Evolutionary conservation across 1,140 invertebrate species (phyloP), one percentile per base, ranked within the genome.

Genomic region (Hylaeus anthracinus): DNA sequence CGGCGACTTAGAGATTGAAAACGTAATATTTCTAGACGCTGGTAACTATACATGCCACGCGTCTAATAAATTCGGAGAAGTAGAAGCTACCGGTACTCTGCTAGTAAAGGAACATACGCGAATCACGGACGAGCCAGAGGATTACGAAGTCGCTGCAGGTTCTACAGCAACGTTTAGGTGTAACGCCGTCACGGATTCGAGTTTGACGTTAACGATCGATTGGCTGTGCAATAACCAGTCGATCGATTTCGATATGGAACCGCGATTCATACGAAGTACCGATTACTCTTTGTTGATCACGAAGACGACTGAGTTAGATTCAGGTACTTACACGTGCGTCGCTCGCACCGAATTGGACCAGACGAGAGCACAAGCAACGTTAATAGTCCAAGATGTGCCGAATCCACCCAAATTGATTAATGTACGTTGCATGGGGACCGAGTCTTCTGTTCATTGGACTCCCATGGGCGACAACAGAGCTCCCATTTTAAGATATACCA

Each of bases 351-450:
- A 96, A 5, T 94, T 99, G 37, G 99, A 99, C 91, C 95, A 97
- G 85, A 96, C 96, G 1, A 95, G 94, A 6, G 97, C 97, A 0
- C 95, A 96, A 83, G 98, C 99, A 8, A 98, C 97, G 70, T 94
- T 99, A 1, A 98, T 96, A 76, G 98, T 99, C 5, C 98, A 99
- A 95, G 98, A 99, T 94, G 97, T 98, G 26, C 99, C 99, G 8
- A 99, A 99, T 93, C 93, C 97, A 3, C 99, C 99, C 0, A 93
- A 93, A 48, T 92, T 98, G 60, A 87, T 93, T 3, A 92, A 93
- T 56, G 95, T 98, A 5, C 91, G 92, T 1, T 98, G 98, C 91
- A 93, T 95, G 78, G 94, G 95, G 12, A 94, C 94, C 65, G 96
- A 96, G 78, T 97, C 98, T 0, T 94, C 95, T 2, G 94, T 98